Evolutionary conservation across 2,113 vertebrate genomes (phyloP), one percentile per base, ranked within the genome.

Genomic region (Menura novaehollandiae): DNA sequence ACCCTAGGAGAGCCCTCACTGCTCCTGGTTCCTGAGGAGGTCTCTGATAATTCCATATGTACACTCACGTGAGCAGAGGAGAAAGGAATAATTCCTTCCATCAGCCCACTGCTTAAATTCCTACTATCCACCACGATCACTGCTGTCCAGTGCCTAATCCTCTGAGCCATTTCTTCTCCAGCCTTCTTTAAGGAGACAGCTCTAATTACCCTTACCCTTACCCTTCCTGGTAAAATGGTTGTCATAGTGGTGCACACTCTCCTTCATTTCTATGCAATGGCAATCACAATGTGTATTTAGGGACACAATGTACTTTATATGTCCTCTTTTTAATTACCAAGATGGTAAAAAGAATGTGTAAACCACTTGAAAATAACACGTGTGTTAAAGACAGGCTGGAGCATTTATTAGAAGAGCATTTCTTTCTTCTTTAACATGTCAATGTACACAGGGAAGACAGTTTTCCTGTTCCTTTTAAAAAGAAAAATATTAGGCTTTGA

Each of bases 401-500:
- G 19, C 76, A 75, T 94, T 95, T 94, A 89, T 87, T 91, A 87
- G 58, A 82, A 85, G 47, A 87, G 49, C 69, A 64, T 71, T 88
- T 97, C 69, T 96, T 93, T 89, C 59, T 97, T 88, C 56, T 96
- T 91, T 92, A 89, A 52, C 59, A 62, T 49, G 80, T 92, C 53
- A 72, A 5, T 82, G 47, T 94, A 77, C 56, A 77, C 19, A 58
- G 43, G 91, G 67, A 95, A 43, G 47, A 53, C 71, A 82, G 39
- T 94, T 95, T 96, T 93, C 83, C 84, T 60, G 51, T 67, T 95
- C 88, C 24, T 97, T 98, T 98, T 97, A 94, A 68, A 88, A 97
- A 85, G 91, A 93, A 92, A 97, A 96, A 97, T 84, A 94, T 84
- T 91, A 92, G 91, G 97, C 97, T 97, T 98, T 97, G 97, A 98